phyloP scores from a whole-genome alignment of 2,113 vertebrate genomes.

The Toxotes chatareus region DNA sequence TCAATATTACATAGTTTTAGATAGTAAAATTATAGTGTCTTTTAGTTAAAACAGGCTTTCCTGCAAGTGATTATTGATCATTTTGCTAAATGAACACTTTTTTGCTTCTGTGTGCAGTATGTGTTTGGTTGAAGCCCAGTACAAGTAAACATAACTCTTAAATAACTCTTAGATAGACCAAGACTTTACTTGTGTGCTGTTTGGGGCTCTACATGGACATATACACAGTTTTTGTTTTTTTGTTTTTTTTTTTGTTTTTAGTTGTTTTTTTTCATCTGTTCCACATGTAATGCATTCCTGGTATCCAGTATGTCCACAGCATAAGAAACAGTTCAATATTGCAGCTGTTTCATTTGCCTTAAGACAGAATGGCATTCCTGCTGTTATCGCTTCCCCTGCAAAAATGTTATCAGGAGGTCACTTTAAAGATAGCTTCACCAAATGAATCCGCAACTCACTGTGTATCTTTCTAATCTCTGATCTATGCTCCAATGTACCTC shows the following conservation, averaged over 20 bases:
- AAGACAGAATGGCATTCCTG: not conserved
- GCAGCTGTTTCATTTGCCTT: not conserved
- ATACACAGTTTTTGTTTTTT: not conserved
- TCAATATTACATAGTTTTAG: not conserved
- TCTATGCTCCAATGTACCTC: not conserved
- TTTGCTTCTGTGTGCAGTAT: not conserved
- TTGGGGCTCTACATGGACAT: not conserved
- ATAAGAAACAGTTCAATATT: not conserved
- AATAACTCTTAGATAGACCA: not conserved
- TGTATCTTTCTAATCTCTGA: not conserved
- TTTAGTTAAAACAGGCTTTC: not conserved
- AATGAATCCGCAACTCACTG: not conserved
- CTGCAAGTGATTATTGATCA: not conserved
- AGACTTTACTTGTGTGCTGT: not conserved
- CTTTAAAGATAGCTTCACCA: not conserved
- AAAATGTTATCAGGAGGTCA: not conserved
- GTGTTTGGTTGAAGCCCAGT: not conserved
- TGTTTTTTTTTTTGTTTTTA: too few relatives aligned
- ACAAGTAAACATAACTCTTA: not conserved
- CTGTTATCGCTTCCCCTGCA: not conserved
- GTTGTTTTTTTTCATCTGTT: too few relatives aligned
- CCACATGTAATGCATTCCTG: not conserved
- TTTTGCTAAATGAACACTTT: not conserved
- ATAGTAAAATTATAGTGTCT: not conserved
- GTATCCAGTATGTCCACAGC: not conserved